These are phyloP conservation scores for Gastrophysa polygoni DNA, from an alignment of 2,888 invertebrate species.

Conservation along the genomic window DNA sequence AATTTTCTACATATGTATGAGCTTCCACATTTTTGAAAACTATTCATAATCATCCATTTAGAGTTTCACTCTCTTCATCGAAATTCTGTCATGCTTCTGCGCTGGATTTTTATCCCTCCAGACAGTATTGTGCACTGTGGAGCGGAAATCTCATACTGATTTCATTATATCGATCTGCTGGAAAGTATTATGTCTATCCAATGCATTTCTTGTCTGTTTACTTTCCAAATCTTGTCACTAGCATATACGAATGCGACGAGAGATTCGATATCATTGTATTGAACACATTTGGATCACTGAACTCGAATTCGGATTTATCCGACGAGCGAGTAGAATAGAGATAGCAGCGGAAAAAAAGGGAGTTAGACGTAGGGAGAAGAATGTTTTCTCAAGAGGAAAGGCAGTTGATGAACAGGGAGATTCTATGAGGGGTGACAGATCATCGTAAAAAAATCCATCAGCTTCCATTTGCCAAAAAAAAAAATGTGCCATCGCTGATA, in stretches of 20 bases:
- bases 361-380: not conserved
- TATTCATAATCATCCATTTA: too few species aligned
- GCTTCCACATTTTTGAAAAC: too few species aligned
- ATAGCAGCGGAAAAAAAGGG: not conserved
- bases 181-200: not conserved
- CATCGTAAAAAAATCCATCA: too few species aligned
- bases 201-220: not conserved
- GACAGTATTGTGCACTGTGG: not conserved
- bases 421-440: too few species aligned
- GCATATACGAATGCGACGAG: not conserved
- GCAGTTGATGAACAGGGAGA: too few species aligned
- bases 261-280: slow-evolving; percentile 28
- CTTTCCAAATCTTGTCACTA: not conserved
- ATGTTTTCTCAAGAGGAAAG: not conserved
- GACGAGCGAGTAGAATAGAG: slow-evolving; percentile 14
- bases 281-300: slow-evolving; percentile 33
- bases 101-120: not conserved
- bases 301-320: slow-evolving; percentile 31
- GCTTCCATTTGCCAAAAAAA: too few species aligned
- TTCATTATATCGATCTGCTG: not conserved
- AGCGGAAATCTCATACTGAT: not conserved
- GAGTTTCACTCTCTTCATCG: too few species aligned
- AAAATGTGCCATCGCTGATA: too few species aligned
- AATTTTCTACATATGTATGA: too few species aligned
- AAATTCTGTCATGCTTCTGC: not conserved